A percentile compares a stretch with the other conserved stretches of the same genome.
Evolutionary conservation across 2,797 vertebrate species (phyloP).

Genomic region (Gymnothorax reevesii): DNA sequence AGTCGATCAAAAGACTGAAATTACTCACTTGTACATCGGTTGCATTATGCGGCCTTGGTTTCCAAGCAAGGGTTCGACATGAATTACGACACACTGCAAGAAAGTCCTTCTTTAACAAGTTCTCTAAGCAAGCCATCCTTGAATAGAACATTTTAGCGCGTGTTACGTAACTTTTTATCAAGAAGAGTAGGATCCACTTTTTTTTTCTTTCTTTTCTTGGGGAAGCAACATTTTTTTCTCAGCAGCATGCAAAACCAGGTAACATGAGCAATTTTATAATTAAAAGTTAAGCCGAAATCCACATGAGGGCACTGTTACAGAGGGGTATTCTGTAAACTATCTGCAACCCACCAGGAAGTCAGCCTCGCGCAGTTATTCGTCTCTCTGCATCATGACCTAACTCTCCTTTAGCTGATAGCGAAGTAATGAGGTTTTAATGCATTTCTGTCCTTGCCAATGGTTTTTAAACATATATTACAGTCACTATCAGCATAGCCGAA

Average conservation of each 20-base stretch:
- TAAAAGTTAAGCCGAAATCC: not conserved
- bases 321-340: not conserved
- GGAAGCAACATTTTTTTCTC: too few relatives aligned
- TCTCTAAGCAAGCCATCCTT: too few relatives aligned
- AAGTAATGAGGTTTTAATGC: not conserved
- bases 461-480: not conserved
- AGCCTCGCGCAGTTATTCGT: not conserved
- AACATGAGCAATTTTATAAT: too few relatives aligned
- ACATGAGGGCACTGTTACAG: constrained; percentile 14
- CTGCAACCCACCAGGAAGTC: too few relatives aligned
- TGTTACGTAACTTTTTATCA: too few relatives aligned
- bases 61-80: not conserved
- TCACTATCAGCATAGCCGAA: not conserved
- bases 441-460: not conserved
- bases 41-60: too few relatives aligned
- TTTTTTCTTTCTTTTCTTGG: too few relatives aligned
- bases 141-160: too few relatives aligned
- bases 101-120: not conserved
- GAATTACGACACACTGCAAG: not conserved
- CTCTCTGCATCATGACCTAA: not conserved
- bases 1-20: too few relatives aligned
- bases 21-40: too few relatives aligned
- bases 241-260: too few relatives aligned
- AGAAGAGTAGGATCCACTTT: too few relatives aligned
- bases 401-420: not conserved